Evolutionary conservation across 2,113 vertebrate species (phyloP).

Genomic region (Acinonyx jubatus): DNA sequence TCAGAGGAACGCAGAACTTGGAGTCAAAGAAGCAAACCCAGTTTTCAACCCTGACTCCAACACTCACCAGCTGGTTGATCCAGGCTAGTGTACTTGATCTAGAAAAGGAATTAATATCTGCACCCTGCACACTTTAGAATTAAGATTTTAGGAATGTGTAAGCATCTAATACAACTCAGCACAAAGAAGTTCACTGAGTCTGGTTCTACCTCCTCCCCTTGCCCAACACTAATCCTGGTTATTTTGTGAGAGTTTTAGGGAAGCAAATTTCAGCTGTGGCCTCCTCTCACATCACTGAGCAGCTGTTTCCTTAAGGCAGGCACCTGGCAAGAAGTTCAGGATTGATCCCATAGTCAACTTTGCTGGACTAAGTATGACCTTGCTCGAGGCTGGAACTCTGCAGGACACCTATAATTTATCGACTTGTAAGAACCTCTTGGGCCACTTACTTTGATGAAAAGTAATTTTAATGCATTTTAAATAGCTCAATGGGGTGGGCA

Average conservation of each 20-base stretch:
- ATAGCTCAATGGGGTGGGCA: background rate
- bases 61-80: background rate
- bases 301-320: background rate
- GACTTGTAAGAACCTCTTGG: background rate
- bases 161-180: background rate
- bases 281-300: background rate
- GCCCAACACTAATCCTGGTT: background rate
- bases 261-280: background rate
- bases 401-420: background rate
- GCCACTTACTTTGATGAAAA: background rate
- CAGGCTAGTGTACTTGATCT: background rate
- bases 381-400: background rate
- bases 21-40: background rate
- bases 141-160: background rate
- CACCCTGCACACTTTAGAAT: background rate
- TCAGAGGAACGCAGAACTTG: background rate
- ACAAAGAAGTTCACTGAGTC: accelerated
- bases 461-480: background rate
- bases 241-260: background rate
- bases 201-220: background rate
- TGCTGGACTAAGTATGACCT: background rate
- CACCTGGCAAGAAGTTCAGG: background rate
- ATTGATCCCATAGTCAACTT: background rate
- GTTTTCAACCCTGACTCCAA: background rate
- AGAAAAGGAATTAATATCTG: background rate